Percentiles rank a stretch among this genome's conserved stretches.
Conservation (phyloP, 2,113 vertebrate genomes). For the Notechis scutatus region DNA sequence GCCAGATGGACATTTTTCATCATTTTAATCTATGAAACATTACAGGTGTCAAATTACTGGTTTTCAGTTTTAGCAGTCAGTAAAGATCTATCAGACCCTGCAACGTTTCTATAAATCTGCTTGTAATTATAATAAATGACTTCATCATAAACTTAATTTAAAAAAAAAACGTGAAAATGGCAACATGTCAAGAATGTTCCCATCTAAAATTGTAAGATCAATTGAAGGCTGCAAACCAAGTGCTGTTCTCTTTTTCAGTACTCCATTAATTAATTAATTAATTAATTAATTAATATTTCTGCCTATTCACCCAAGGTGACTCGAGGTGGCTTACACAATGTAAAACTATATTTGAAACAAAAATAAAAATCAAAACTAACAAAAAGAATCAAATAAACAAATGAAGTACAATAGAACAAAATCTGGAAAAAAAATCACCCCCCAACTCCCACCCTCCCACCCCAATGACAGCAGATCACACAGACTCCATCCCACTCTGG, state of each 20-base stretch:
- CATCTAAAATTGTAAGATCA: background rate
- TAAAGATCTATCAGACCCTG: background rate
- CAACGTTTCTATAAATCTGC: background rate
- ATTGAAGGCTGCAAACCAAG: background rate
- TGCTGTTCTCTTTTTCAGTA: background rate
- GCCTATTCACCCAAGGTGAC: too few relatives aligned
- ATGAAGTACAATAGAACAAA: too few relatives aligned
- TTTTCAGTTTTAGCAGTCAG: background rate
- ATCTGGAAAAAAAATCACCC: too few relatives aligned
- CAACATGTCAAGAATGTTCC: background rate
- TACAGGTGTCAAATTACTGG: constrained; percentile 1
- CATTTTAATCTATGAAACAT: constrained; percentile 62
- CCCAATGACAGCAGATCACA: too few relatives aligned
- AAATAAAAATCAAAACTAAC: too few relatives aligned
- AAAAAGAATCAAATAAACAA: too few relatives aligned
- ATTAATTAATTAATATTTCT: too few relatives aligned
- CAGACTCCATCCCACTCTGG: too few relatives aligned
- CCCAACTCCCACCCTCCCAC: too few relatives aligned
- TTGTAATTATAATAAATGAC: background rate
- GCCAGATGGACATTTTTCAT: constrained; percentile 88
- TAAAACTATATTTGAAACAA: too few relatives aligned
- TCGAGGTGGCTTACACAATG: too few relatives aligned
- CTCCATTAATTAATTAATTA: background rate
- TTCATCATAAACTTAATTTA: background rate
- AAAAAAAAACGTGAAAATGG: background rate